Conservation (phyloP, 1,140 invertebrate species). For the Polyergus mexicanus region DNA sequence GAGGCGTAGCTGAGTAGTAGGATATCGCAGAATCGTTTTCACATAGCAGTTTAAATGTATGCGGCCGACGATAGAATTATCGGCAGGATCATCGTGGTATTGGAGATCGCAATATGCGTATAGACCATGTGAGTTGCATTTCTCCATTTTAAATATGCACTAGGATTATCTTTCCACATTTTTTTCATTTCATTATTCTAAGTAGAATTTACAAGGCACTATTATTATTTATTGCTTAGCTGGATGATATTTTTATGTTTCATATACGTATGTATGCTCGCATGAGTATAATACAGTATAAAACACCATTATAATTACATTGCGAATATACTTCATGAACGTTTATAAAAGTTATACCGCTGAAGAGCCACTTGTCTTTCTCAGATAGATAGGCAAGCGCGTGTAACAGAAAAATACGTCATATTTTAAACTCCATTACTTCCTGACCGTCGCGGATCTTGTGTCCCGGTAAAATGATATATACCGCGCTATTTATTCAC, state of each 20-base stretch:
- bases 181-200: not conserved
- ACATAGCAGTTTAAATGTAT: not conserved
- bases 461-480: constrained; percentile 54
- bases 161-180: not conserved
- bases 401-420: constrained; percentile 56
- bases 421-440: constrained; percentile 64
- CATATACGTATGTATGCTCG: not conserved
- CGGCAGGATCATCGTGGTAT: not conserved
- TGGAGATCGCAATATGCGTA: not conserved
- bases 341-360: constrained; percentile 5
- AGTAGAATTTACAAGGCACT: not conserved
- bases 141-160: not conserved
- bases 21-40: constrained; percentile 39
- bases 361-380: constrained; percentile 43
- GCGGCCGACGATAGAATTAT: constrained; percentile 11
- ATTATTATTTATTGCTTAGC: not conserved
- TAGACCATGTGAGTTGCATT: not conserved
- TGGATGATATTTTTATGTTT: not conserved
- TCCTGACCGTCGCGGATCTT: constrained; percentile 57
- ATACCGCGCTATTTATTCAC: constrained; percentile 56
- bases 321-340: constrained; percentile 24
- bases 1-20: constrained; percentile 22
- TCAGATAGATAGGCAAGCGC: constrained; percentile 33
- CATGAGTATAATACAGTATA: constrained; percentile 24
- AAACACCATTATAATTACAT: constrained; percentile 26